Conservation (phyloP, 2,888 invertebrate species). For the Tortricodes alternella region DNA sequence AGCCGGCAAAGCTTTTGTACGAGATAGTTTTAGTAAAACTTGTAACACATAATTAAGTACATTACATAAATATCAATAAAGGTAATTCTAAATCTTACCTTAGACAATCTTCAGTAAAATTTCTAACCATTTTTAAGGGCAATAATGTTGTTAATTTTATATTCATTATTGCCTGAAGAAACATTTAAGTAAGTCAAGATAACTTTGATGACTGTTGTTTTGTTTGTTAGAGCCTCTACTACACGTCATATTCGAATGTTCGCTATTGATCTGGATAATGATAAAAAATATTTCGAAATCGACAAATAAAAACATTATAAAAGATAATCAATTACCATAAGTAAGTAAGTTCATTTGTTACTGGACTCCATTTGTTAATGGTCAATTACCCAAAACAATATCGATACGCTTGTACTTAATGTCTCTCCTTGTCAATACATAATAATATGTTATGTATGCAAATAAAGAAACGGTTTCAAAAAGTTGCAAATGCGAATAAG, state of each 20-base stretch:
- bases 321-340: background rate
- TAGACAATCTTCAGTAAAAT: constrained; percentile 45
- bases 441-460: too few species aligned
- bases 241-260: background rate
- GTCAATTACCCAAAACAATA: background rate
- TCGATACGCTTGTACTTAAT: background rate
- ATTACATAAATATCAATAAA: background rate
- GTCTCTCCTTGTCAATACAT: too few species aligned
- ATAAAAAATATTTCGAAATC: background rate
- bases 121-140: constrained; percentile 26
- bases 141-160: background rate
- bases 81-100: constrained; percentile 45
- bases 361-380: background rate
- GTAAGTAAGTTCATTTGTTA: background rate
- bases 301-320: background rate
- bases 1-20: too few species aligned
- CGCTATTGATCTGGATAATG: background rate
- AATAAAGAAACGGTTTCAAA: too few species aligned
- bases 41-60: too few species aligned
- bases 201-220: background rate
- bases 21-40: background rate
- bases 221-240: background rate
- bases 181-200: background rate
- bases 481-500: too few species aligned
- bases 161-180: background rate